A percentile compares a stretch with the other conserved stretches of the same genome.
Conservation (phyloP, 2,797 vertebrate genomes). For the Microctenopoma lineatum region DNA sequence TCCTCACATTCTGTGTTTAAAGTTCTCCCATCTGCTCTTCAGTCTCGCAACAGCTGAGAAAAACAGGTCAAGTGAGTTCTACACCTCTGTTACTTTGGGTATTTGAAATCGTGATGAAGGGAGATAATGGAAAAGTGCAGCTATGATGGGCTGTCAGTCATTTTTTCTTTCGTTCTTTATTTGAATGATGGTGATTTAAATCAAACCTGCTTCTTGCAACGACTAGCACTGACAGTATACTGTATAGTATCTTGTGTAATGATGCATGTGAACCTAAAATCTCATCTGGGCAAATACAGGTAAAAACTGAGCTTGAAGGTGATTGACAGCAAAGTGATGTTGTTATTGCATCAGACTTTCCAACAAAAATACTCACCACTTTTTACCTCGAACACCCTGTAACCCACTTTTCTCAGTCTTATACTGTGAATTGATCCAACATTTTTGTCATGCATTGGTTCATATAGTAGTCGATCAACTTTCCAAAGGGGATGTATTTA, state of each 20-base stretch:
- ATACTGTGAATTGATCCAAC: background rate
- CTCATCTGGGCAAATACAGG: slow-evolving; percentile 21
- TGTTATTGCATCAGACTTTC: slow-evolving; percentile 30
- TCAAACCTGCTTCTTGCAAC: slow-evolving; percentile 4
- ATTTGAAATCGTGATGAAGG: slow-evolving; percentile 5
- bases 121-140: background rate
- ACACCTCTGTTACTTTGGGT: slow-evolving; percentile 35
- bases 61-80: slow-evolving; percentile 30
- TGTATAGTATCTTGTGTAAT: slow-evolving; percentile 5
- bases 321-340: slow-evolving; percentile 24
- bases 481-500: no score
- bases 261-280: slow-evolving; percentile 39
- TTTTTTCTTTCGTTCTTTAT: background rate
- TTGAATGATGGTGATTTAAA: background rate
- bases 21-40: slow-evolving; percentile 47
- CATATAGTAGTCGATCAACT: no score
- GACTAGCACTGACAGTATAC: slow-evolving; percentile 18
- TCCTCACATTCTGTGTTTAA: slow-evolving; percentile 44
- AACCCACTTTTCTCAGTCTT: background rate
- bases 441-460: background rate
- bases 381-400: background rate
- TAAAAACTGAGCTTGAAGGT: slow-evolving; percentile 15
- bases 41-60: slow-evolving; percentile 24
- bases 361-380: background rate
- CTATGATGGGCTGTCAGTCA: slow-evolving; percentile 5